Base-by-base conservation (phyloP, 2,888 invertebrate genomes). In the Xestoiulus laeticollis region DNA sequence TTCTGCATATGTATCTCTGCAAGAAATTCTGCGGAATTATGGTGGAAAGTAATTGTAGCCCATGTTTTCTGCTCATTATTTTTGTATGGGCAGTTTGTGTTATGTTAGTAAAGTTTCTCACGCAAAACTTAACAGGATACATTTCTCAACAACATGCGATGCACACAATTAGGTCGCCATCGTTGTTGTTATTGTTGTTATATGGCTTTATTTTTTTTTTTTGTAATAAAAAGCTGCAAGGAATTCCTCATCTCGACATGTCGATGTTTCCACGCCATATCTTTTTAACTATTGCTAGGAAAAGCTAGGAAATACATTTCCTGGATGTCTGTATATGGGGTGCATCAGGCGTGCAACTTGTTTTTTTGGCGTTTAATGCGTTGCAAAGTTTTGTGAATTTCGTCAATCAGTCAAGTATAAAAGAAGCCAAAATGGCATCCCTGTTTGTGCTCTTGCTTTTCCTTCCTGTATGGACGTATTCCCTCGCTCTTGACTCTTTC, bases 401-500 rank as follows among this genome's bases (percentile, higher is more conserved):
- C 68, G n/a, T 68, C 68, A 68, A 68, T 68, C 68, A 68, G 68
- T 10, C 22, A 22, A 68, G 68, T 68, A 68, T 22, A 68, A 68
- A n/a, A 68, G 22, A 22, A 68, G 38, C 68, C 4, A 22, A 68
- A 22, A 68, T 22, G 5, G 68, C 68, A 68, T 68, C 68, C 68
- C 68, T 68, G 68, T 22, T 68, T 68, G 68, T 68, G 68, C 68
- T 68, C 68, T 68, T 8, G 68, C 68, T 68, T 68, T 26, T 68
- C 8, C 68, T 68, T 68, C 68, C 68, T 68, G 68, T 68, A 68
- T 68, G 68, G 68, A 68, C 68, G 68, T 68, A 48, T 48, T n/a
- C n/a, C 2, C 84, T 84, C 84, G 84, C 43, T 84, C 84, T 84
- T 84, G 84, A 84, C 84, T 84, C 84, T 84, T 84, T 68, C 33